Percentiles rank a stretch among this genome's conserved stretches.
These are phyloP conservation scores for Acrocyrtus sp. DNA, from an alignment of 2,888 invertebrate genomes.

Conservation along the genomic window DNA sequence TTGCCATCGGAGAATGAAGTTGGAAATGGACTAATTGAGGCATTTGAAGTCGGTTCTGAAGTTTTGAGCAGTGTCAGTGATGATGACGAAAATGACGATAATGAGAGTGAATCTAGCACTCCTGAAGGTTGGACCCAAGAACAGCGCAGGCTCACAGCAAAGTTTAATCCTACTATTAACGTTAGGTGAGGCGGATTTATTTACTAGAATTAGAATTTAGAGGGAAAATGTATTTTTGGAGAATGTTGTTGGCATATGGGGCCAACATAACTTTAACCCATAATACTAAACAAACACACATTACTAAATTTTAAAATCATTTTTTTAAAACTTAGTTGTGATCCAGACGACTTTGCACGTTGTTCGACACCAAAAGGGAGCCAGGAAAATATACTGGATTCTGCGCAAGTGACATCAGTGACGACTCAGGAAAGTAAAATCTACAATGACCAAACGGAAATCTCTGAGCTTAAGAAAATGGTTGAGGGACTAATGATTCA, in stretches of 20 bases:
- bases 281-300: no score
- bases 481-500: conserved; percentile 26
- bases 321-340: background rate
- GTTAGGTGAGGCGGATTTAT: conserved; percentile 9
- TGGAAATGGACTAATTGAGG: conserved; percentile 40
- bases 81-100: conserved; percentile 18
- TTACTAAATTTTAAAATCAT: background rate
- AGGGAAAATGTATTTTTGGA: no score
- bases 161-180: conserved; percentile 32
- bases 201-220: no score
- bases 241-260: no score
- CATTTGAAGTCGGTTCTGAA: conserved; percentile 27
- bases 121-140: conserved; percentile 39
- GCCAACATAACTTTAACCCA: no score
- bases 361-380: conserved; percentile 34
- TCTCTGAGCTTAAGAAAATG: conserved; percentile 28
- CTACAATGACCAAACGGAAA: conserved; percentile 21
- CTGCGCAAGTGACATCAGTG: conserved; percentile 7
- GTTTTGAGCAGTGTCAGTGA: conserved; percentile 22
- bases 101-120: conserved; percentile 30
- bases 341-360: conserved; percentile 18
- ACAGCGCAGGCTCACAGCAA: conserved; percentile 2
- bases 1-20: conserved; percentile 26
- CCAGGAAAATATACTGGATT: conserved; percentile 7
- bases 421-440: conserved; percentile 1